Base-by-base conservation (phyloP, 2,113 vertebrate species). In the Scomber scombrus region DNA sequence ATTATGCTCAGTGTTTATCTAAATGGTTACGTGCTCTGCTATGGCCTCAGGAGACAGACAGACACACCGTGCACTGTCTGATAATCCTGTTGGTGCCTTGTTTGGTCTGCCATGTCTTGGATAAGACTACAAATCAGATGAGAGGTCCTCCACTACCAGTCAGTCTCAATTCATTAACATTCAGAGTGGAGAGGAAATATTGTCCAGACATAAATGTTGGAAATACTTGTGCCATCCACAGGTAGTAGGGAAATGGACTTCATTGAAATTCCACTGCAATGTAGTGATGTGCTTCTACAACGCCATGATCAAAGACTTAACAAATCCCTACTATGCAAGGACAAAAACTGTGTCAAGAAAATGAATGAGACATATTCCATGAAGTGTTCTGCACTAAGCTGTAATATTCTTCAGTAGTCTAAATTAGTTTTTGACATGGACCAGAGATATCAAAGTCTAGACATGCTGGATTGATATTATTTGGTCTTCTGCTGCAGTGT, bases 1-100 rank as follows among this genome's bases (percentile, higher is more conserved):
- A 88, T 89, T 85, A 85, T 49, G 73, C 82, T 79, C 40, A 73
- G 75, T 82, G 88, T 92, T 92, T 85, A 88, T 87, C 89, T 90
- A 87, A 83, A 76, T 58, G 81, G 76, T 85, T 80, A 67, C 79
- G 80, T 76, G 74, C 83, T 91, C 80, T 77, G 16, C 88, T 21
- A 7, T 75, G 84, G 80, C 82, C 85, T 54, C 56, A 16, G 75
- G 87, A 90, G 75, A 87, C 78, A 84, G 75, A 88, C 89, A 54
- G 65, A 68, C 73, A 87, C 26, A 69, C 47, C 55, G 84, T 82
- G 87, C 75, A 86, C 54, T 73, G 85, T 83, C 56, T 78, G 80
- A 85, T 84, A 85, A 88, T 89, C 88, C 66, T 80, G 81, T 75
- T 81, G 83, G 69, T 73, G 70, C 84, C 82, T 78, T 84, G 76